phyloP scores from a whole-genome alignment of 1,140 invertebrate species.

The Calephelis nemesis region DNA sequence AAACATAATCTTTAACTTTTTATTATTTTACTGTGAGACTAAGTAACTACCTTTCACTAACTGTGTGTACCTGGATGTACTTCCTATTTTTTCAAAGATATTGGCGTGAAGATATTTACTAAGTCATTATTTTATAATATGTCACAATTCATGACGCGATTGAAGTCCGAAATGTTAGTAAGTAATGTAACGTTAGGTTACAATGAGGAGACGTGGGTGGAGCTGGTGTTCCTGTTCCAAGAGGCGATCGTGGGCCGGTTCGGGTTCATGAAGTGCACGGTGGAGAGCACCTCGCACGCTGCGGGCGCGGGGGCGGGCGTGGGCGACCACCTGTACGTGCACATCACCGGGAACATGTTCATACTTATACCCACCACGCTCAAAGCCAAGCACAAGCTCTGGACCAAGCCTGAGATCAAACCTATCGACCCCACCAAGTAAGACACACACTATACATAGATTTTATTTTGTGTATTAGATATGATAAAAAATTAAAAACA shows the following conservation, averaged over 20 bases:
- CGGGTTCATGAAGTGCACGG: conserved; percentile 90
- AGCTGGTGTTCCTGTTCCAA: conserved; percentile 90
- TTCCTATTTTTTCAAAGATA: no score
- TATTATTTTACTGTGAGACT: no score
- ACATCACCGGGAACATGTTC: conserved; percentile 96
- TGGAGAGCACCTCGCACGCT: conserved; percentile 80
- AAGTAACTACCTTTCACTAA: no score
- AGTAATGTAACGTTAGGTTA: conserved; percentile 81
- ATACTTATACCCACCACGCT: conserved; percentile 87
- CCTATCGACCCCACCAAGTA: conserved; percentile 71
- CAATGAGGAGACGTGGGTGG: conserved; percentile 85
- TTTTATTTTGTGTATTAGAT: no score
- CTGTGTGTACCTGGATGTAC: no score
- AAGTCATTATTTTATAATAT: no score
- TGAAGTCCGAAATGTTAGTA: no score
- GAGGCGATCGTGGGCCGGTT: conserved; percentile 90
- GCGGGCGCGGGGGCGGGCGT: conserved; percentile 66
- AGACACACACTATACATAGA: not conserved
- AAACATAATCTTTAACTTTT: no score
- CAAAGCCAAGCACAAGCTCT: conserved; percentile 61
- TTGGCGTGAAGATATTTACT: no score
- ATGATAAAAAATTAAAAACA: no score
- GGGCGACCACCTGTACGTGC: conserved; percentile 87
- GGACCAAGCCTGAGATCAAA: conserved; percentile 58
- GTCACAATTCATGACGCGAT: no score